phyloP scores from a whole-genome alignment of 2,888 invertebrate genomes.

The Luperina nickerlii region DNA sequence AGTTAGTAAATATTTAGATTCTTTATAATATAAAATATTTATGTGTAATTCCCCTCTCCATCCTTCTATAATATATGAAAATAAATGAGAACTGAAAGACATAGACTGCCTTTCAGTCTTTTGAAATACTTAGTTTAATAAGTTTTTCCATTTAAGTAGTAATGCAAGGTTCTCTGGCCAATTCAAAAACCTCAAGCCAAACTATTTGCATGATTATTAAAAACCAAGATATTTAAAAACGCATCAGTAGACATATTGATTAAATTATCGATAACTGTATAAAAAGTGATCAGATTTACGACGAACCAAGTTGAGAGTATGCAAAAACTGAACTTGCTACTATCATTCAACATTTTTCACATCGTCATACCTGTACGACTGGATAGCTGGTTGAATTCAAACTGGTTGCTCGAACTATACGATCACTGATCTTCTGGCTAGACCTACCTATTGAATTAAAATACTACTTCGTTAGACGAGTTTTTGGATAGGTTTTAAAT shows the following conservation, averaged over 20 bases:
- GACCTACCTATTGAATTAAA: slow-evolving; percentile 28
- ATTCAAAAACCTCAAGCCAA: neutral
- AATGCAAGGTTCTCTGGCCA: neutral
- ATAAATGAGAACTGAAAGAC: neutral
- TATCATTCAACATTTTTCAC: slow-evolving; percentile 61
- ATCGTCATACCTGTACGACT: slow-evolving; percentile 38
- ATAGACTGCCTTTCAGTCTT: neutral
- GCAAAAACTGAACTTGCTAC: slow-evolving; percentile 54
- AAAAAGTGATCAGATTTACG: slow-evolving; percentile 56
- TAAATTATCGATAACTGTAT: slow-evolving; percentile 52
- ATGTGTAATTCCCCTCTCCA: neutral
- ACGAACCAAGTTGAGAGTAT: slow-evolving; percentile 23
- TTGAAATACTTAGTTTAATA: neutral
- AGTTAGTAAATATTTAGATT: neutral
- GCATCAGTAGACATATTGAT: slow-evolving; percentile 46
- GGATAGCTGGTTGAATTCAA: slow-evolving; percentile 44
- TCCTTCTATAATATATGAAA: neutral
- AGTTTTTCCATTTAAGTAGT: neutral
- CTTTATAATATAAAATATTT: neutral
- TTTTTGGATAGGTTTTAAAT: slow-evolving; percentile 17
- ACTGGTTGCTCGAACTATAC: slow-evolving; percentile 59
- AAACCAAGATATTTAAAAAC: slow-evolving; percentile 32
- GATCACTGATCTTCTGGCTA: slow-evolving; percentile 47
- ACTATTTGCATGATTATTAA: slow-evolving; percentile 21
- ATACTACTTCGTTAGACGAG: slow-evolving; percentile 7